These are phyloP conservation scores for Aleiodes sp. DNA, from an alignment of 1,140 invertebrate species.

Conservation along the genomic window DNA sequence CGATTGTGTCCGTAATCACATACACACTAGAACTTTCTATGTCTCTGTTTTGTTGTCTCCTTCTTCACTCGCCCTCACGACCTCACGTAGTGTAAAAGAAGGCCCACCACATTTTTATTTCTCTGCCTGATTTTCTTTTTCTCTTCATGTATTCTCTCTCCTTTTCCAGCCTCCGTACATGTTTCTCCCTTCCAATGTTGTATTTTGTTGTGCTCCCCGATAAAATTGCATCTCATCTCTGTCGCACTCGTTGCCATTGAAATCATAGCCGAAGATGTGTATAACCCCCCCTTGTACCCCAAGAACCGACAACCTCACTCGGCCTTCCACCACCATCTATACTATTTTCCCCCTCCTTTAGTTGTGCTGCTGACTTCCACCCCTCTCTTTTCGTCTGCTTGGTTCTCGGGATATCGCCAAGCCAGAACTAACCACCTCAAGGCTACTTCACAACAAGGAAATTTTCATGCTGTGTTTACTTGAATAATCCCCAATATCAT, in stretches of 20 bases:
- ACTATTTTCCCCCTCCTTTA: background rate
- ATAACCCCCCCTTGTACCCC: background rate
- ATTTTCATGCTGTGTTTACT: background rate
- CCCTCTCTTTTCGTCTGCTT: constrained; percentile 18
- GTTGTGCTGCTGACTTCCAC: background rate
- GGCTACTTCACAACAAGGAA: constrained; percentile 17
- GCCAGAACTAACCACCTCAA: constrained; percentile 22
- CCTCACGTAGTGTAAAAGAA: background rate
- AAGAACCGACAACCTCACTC: constrained; percentile 20
- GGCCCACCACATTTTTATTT: constrained; percentile 24
- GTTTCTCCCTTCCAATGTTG: background rate
- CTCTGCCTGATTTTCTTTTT: constrained; percentile 19
- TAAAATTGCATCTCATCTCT: background rate
- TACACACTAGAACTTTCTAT: constrained; percentile 9
- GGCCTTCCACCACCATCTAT: constrained; percentile 19
- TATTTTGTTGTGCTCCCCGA: background rate
- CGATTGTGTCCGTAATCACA: constrained; percentile 16
- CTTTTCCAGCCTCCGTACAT: constrained; percentile 3
- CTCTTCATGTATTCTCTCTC: constrained; percentile 13
- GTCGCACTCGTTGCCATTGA: background rate
- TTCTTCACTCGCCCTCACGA: background rate
- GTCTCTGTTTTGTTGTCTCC: background rate
- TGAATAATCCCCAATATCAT: no score
- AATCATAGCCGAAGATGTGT: constrained; percentile 6
- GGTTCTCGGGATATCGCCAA: constrained; percentile 10